Conservation (phyloP, 2,113 vertebrate genomes). For the Myiagra hebetior region DNA sequence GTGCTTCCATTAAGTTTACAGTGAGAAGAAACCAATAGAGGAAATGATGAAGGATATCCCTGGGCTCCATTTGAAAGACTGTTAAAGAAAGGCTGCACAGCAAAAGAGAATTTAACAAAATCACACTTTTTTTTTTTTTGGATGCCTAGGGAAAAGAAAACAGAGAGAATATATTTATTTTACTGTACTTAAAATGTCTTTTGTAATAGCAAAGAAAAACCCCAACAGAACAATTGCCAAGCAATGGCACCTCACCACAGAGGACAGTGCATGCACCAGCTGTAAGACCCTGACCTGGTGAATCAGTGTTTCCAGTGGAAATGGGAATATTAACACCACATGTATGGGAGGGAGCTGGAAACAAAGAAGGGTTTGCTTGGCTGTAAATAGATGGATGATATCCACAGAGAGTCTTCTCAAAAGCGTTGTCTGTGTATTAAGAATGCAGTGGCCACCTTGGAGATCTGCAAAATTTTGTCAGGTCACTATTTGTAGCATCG, state of each 20-base stretch:
- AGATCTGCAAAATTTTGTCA: neutral
- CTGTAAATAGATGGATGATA: neutral
- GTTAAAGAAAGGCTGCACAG: neutral
- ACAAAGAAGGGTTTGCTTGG: neutral
- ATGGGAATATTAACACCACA: neutral
- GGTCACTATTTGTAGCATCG: neutral
- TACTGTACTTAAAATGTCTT: neutral
- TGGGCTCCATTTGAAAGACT: slow-evolving; percentile 20
- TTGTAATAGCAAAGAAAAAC: neutral
- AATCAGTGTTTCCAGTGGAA: neutral
- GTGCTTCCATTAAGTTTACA: slow-evolving; percentile 54
- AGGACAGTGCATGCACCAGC: neutral
- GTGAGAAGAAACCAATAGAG: slow-evolving; percentile 44
- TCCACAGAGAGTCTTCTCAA: neutral
- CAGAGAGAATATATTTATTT: neutral
- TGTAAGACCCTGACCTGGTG: neutral
- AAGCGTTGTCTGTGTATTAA: neutral
- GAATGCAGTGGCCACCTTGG: neutral
- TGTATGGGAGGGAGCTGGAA: neutral
- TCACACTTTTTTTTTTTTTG: neutral
- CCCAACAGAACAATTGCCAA: neutral
- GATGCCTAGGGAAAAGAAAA: neutral
- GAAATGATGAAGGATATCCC: slow-evolving; percentile 51
- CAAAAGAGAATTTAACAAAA: slow-evolving; percentile 17
- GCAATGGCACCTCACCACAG: neutral